Conservation (phyloP, 2,888 invertebrate species). For the Lasius platythorax region DNA sequence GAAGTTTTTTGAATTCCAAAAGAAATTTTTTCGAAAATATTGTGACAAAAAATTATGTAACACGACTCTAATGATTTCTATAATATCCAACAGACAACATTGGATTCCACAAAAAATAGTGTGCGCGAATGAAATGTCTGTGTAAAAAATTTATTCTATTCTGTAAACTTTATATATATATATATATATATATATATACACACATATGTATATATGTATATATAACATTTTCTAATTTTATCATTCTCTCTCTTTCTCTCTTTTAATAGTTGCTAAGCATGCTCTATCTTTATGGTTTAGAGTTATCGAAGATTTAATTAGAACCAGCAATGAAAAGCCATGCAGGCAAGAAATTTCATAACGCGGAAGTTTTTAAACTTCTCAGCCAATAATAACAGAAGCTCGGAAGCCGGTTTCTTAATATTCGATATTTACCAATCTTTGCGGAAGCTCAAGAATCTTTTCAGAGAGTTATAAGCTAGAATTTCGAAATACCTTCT, state of each 20-base stretch:
- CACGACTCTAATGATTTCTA: background rate
- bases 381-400: constrained; percentile 25
- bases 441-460: constrained; percentile 5
- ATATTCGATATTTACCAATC: background rate
- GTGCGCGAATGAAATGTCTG: background rate
- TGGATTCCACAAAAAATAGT: background rate
- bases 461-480: background rate
- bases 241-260: background rate
- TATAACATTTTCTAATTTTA: background rate
- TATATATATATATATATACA: background rate
- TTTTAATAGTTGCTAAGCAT: background rate
- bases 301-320: constrained; percentile 23
- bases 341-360: background rate
- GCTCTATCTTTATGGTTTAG: background rate
- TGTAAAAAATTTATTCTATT: background rate
- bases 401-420: constrained; percentile 2
- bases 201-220: background rate
- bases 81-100: background rate
- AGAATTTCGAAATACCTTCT: background rate
- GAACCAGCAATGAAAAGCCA: background rate
- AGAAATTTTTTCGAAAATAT: background rate
- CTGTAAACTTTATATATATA: background rate
- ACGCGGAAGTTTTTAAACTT: constrained; percentile 11
- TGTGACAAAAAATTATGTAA: constrained; percentile 2
- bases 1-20: constrained; percentile 11